These are phyloP conservation scores for Octodon degus DNA, from an alignment of 2,113 vertebrate species.

Conservation along the genomic window DNA sequence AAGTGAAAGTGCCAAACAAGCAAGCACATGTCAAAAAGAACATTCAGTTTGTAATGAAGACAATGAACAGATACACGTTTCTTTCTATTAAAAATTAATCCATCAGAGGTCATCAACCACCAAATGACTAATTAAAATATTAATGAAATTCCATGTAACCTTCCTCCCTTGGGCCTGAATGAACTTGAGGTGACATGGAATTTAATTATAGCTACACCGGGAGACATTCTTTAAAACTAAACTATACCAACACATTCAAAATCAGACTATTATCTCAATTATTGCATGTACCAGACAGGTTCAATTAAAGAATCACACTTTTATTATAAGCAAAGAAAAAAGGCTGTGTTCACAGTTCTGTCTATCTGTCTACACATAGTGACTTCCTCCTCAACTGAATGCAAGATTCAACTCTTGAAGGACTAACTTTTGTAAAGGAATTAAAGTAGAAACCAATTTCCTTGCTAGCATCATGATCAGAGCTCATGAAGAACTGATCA, in stretches of 20 bases:
- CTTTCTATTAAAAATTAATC: slow-evolving; percentile 47
- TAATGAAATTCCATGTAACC: slow-evolving; percentile 59
- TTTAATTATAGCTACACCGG: slow-evolving; percentile 49
- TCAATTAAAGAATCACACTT: neutral
- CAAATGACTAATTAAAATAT: slow-evolving; percentile 65
- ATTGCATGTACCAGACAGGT: neutral
- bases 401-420: slow-evolving; percentile 17
- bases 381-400: neutral
- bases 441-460: neutral
- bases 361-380: neutral
- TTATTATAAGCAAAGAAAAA: neutral
- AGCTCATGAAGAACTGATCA: neutral
- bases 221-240: slow-evolving; percentile 42
- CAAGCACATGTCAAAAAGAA: neutral
- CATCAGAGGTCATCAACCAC: slow-evolving; percentile 50
- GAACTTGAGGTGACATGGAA: slow-evolving; percentile 33
- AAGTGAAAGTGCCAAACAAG: neutral
- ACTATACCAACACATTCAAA: neutral
- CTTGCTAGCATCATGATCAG: neutral
- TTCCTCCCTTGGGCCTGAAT: slow-evolving; percentile 40
- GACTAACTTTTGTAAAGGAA: neutral
- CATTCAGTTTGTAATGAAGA: neutral
- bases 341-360: neutral
- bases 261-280: slow-evolving; percentile 10
- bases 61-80: slow-evolving; percentile 40